These are phyloP conservation scores for Cryptoprocta ferox DNA, from an alignment of 2,797 vertebrate genomes.

Conservation along the genomic window DNA sequence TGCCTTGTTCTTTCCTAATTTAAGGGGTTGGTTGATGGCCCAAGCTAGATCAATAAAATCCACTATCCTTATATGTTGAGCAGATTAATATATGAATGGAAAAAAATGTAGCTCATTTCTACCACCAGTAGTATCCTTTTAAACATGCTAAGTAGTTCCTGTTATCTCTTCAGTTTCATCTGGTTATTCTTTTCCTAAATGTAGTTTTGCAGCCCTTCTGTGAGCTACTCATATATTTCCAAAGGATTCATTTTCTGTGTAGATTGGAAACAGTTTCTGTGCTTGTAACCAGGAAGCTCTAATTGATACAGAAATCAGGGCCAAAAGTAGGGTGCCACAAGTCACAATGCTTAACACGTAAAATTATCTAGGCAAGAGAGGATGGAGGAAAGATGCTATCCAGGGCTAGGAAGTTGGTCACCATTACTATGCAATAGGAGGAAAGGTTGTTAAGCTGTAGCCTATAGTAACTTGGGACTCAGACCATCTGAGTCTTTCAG, in stretches of 20 bases:
- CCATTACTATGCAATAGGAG: background rate
- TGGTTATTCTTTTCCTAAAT: background rate
- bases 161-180: background rate
- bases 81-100: background rate
- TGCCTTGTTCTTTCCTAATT: background rate
- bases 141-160: background rate
- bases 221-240: background rate
- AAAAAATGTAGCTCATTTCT: background rate
- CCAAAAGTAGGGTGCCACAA: background rate
- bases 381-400: background rate
- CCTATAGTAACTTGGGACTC: background rate
- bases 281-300: background rate
- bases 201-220: background rate
- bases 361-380: background rate
- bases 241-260: background rate
- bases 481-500: background rate
- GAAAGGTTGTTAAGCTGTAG: constrained; percentile 1
- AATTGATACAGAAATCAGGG: background rate
- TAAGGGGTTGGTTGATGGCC: background rate
- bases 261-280: background rate
- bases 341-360: background rate
- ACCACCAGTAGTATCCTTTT: background rate
- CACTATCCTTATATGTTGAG: background rate
- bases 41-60: background rate
- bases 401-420: background rate